A percentile compares a stretch with the other conserved stretches of the same genome.
Conservation (phyloP, 2,797 vertebrate species). For the Myiothlypis coronata region DNA sequence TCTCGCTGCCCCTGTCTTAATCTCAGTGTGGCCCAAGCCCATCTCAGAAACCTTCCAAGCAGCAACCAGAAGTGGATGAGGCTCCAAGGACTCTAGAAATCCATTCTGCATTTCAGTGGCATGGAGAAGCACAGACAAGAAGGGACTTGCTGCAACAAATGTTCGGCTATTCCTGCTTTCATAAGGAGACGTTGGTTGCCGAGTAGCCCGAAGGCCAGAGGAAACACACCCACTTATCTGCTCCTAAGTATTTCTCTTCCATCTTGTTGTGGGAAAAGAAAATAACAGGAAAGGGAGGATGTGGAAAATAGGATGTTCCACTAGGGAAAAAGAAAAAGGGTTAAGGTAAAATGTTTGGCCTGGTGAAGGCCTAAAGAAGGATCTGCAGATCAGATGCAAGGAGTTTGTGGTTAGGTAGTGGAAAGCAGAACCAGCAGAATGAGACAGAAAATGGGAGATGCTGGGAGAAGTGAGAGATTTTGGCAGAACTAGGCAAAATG, state of each 20-base stretch:
- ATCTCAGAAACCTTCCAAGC: not conserved
- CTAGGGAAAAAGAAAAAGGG: not conserved
- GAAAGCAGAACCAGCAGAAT: not conserved
- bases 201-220: not conserved
- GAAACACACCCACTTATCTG: not conserved
- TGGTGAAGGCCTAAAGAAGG: not conserved
- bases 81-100: not conserved
- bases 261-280: not conserved
- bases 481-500: not conserved
- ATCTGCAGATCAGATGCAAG: not conserved
- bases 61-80: not conserved
- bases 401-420: not conserved
- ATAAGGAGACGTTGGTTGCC: not conserved
- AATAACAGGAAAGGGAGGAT: not conserved
- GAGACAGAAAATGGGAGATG: not conserved
- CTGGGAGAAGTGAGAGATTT: not conserved
- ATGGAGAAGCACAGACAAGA: not conserved
- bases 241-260: not conserved
- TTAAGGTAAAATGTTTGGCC: not conserved
- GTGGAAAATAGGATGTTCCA: not conserved
- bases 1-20: rapidly evolving
- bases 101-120: not conserved
- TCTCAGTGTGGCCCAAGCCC: not conserved
- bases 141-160: not conserved
- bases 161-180: not conserved